Conservation (phyloP, 23 tunicate genomes). For the Corella eumyota region DNA sequence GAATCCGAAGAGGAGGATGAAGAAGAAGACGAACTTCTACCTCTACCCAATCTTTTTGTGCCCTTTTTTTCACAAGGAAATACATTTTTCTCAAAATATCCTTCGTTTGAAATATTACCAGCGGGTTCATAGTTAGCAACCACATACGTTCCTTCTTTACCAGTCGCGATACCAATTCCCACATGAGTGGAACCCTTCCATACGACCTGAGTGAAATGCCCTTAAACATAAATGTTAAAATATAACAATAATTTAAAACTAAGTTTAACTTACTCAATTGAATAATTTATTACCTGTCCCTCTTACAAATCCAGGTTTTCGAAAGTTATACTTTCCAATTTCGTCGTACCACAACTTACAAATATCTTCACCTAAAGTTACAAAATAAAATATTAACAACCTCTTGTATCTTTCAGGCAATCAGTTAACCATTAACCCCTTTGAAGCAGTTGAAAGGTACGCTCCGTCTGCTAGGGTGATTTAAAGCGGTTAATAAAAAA, state of each 20-base stretch:
- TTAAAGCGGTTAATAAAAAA: too few species aligned
- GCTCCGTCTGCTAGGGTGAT: too few species aligned
- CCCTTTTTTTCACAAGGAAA: not conserved
- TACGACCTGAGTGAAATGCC: constrained; percentile 95
- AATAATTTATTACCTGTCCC: constrained; percentile 71
- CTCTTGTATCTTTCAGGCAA: too few species aligned
- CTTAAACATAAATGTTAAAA: constrained; percentile 18
- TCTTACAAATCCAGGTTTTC: constrained; percentile 22
- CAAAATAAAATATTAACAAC: too few species aligned
- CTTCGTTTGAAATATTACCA: constrained; percentile 36
- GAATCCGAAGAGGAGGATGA: constrained; percentile 43
- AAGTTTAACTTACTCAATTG: too few species aligned
- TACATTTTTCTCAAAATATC: constrained; percentile 45
- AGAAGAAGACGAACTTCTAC: not conserved
- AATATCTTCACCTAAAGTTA: constrained; percentile 31
- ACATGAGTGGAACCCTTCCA: constrained; percentile 54
- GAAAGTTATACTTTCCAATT: constrained; percentile 50
- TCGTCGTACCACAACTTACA: constrained; percentile 83
- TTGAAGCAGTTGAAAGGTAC: too few species aligned
- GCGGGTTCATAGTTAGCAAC: constrained; percentile 70
- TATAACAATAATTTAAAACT: not conserved
- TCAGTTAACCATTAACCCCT: too few species aligned
- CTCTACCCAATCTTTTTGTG: not conserved
- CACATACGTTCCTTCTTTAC: constrained; percentile 40
- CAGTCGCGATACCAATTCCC: constrained; percentile 64